These are phyloP conservation scores for Hemibagrus guttatus DNA, from an alignment of 2,797 vertebrate species.

Conservation along the genomic window DNA sequence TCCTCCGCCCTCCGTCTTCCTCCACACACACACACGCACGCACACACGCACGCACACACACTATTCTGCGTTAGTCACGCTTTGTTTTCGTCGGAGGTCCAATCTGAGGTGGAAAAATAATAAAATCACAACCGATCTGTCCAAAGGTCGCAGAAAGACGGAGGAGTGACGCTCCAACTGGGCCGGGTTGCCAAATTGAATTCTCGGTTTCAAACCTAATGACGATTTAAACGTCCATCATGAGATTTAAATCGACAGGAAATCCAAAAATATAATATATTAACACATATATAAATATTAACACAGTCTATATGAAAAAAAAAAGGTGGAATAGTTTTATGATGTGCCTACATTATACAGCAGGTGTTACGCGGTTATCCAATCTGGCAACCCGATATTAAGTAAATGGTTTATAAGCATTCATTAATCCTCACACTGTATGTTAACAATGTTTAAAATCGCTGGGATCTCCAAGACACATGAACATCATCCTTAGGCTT, in stretches of 20 bases:
- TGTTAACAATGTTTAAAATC: not conserved
- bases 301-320: not conserved
- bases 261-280: not conserved
- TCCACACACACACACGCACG: not conserved
- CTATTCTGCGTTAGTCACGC: not conserved
- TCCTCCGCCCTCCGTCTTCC: not conserved
- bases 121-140: not conserved
- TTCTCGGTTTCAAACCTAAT: not conserved
- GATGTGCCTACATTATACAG: not conserved
- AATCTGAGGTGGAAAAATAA: not conserved
- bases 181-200: not conserved
- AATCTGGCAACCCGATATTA: slow-evolving; percentile 1
- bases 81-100: not conserved
- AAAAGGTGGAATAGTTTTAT: not conserved
- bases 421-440: not conserved
- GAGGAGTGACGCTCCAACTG: not conserved
- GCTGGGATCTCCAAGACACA: not conserved
- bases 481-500: not conserved
- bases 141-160: slow-evolving; percentile 17
- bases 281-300: too few relatives aligned
- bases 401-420: not conserved
- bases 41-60: not conserved
- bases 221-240: not conserved
- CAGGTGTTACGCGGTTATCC: not conserved
- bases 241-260: not conserved